A percentile compares a stretch with the other conserved stretches of the same genome.
Conservation (phyloP, 2,888 invertebrate species). For the Standfussiana lucernea region DNA sequence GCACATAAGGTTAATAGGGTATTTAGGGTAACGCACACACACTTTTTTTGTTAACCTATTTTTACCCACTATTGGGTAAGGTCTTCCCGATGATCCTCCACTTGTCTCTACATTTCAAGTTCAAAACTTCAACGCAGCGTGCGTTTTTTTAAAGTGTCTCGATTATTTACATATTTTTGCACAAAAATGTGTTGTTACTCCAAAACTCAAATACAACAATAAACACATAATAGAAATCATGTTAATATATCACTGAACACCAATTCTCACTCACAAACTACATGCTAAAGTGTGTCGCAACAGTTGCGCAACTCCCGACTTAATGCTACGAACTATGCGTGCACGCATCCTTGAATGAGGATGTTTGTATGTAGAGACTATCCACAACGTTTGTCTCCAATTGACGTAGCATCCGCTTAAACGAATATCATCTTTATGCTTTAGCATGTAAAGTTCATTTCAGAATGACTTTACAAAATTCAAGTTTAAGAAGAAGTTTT, state of each 20-base stretch:
- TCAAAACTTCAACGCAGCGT: not conserved
- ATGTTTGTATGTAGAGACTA: not conserved
- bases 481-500: not conserved
- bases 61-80: not conserved
- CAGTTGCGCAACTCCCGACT: slow-evolving; percentile 35
- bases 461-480: no score
- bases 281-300: slow-evolving; percentile 42
- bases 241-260: slow-evolving; percentile 45
- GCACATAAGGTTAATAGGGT: not conserved
- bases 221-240: slow-evolving; percentile 11
- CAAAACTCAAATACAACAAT: not conserved
- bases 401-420: not conserved
- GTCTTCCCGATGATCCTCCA: not conserved
- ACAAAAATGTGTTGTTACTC: not conserved
- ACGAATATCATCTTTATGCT: not conserved
- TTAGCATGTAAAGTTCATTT: not conserved
- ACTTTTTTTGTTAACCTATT: not conserved
- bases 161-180: not conserved
- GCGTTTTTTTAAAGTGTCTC: not conserved
- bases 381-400: not conserved
- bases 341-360: slow-evolving; percentile 59
- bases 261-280: slow-evolving; percentile 31
- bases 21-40: not conserved
- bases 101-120: not conserved
- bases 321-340: slow-evolving; percentile 29